Percentiles rank a stretch among this genome's conserved stretches.
Evolutionary conservation across 2,113 vertebrate genomes (phyloP).

Genomic region (Burhinus oedicnemus): DNA sequence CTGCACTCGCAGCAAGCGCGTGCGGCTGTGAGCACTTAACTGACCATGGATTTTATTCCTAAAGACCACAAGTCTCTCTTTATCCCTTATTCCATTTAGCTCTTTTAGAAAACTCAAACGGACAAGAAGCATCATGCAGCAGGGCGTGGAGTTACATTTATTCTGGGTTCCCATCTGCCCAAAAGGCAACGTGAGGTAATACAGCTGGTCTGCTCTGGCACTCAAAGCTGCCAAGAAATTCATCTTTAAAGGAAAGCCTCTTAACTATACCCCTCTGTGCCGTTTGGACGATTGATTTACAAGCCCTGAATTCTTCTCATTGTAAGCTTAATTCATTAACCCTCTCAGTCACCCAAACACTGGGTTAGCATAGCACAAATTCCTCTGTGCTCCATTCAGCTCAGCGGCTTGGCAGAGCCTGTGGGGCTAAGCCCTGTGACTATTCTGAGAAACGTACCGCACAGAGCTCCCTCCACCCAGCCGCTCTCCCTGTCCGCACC

Average conservation of each 20-base stretch:
- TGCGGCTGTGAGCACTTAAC: not conserved
- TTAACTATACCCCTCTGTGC: conserved; percentile 56
- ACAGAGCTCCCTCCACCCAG: not conserved
- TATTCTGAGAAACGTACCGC: not conserved
- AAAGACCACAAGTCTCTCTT: not conserved
- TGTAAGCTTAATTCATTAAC: conserved; percentile 68
- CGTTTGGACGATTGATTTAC: conserved; percentile 58
- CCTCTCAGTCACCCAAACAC: conserved; percentile 50
- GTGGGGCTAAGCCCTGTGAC: not conserved
- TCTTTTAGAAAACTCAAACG: conserved; percentile 6
- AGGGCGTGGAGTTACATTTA: conserved; percentile 49
- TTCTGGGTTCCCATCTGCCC: conserved; percentile 59
- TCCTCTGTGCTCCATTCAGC: conserved; percentile 24
- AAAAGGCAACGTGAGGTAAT: conserved; percentile 68
- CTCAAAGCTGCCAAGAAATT: conserved; percentile 65
- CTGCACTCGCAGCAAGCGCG: not conserved
- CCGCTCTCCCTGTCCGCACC: not conserved
- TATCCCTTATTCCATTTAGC: not conserved
- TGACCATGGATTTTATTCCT: not conserved
- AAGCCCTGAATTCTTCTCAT: conserved; percentile 61
- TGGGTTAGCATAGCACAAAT: conserved; percentile 50
- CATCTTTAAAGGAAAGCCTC: conserved; percentile 64
- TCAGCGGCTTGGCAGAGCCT: not conserved
- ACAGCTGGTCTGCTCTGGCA: conserved; percentile 62
- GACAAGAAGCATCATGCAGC: conserved; percentile 54